Base-by-base conservation (phyloP, 2,113 vertebrate species). In the Puffinus mauretanicus region DNA sequence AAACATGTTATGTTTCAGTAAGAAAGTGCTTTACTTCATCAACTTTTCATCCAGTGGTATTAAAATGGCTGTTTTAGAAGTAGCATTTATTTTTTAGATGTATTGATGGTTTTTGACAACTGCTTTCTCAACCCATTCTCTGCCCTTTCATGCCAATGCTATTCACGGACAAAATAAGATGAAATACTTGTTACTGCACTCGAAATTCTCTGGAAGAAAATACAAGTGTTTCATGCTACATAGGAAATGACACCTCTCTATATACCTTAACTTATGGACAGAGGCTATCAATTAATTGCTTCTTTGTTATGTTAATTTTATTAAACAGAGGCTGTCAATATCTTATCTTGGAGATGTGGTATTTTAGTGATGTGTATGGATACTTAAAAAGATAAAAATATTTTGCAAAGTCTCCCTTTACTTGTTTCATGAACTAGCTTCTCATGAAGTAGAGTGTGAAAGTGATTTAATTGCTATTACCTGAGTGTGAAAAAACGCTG, bases 1-100 rank as follows among this genome's bases (percentile, higher is more conserved):
- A 80, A 70, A n/a, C 70, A 82, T 97, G 95, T 96, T 97, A 95
- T 83, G 78, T 82, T 76, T 89, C 80, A 66, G 71, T 95, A 93
- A 93, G 92, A 95, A 96, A 87, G n/a, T 32, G 69, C 30, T 72
- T 71, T 70, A 34, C 15, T 27, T 72, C 16, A 32, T 61, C 54
- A 62, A 0, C 27, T 69, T 77, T 95, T 96, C 94, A 95, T 66
- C 49, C 12, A 82, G 61, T 22, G 13, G 81, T 93, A 85, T 95
- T 46, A 76, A 86, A 96, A 55, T 52, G 22, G 25, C 61, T 86
- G 46, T 36, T 90, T 94, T 88, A 84, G 78, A 85, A 94, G 81
- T n/a, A 91, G 55, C 85, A 55, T 87, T 29, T 80, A 66, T 78
- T 94, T 95, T 82, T 96, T 79, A 93, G 86, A 70, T 25, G 16